Evolutionary conservation across 92 coral and sea anemone species (phyloP).

Genomic region (Palythoa grandiflora): DNA sequence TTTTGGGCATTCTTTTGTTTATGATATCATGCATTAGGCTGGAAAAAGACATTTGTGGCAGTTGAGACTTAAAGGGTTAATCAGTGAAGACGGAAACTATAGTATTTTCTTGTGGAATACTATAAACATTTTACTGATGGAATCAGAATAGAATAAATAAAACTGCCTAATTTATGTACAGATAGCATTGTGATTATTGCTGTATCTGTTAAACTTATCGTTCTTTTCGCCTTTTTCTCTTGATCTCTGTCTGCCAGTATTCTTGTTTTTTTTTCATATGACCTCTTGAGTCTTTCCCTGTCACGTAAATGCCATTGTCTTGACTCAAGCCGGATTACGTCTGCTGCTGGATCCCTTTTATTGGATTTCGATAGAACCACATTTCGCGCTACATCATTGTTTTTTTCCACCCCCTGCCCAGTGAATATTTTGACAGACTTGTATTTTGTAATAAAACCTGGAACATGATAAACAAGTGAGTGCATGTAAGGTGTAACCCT

Average conservation of each 20-base stretch:
- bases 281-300: constrained; percentile 53
- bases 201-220: constrained; percentile 24
- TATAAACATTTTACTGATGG: not conserved
- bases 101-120: constrained; percentile 22
- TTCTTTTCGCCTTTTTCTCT: constrained; percentile 43
- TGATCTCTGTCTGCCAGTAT: constrained; percentile 52
- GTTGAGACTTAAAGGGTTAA: constrained; percentile 10
- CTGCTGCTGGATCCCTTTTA: constrained; percentile 59
- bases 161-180: constrained; percentile 16
- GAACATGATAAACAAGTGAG: constrained; percentile 63
- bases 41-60: not conserved
- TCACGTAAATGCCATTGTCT: constrained; percentile 70
- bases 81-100: constrained; percentile 10
- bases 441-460: constrained; percentile 49
- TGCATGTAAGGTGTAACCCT: constrained; percentile 72
- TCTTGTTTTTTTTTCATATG: constrained; percentile 43
- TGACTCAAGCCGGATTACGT: constrained; percentile 64
- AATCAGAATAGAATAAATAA: constrained; percentile 18
- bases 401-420: constrained; percentile 75
- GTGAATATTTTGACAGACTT: constrained; percentile 62
- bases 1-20: too few species aligned
- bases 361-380: constrained; percentile 55
- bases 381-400: constrained; percentile 49
- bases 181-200: constrained; percentile 11
- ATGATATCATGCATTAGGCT: too few species aligned